Evolutionary conservation across 2,888 invertebrate species (phyloP), one percentile per base, ranked within the genome.

Genomic region (Philereme vetulata): DNA sequence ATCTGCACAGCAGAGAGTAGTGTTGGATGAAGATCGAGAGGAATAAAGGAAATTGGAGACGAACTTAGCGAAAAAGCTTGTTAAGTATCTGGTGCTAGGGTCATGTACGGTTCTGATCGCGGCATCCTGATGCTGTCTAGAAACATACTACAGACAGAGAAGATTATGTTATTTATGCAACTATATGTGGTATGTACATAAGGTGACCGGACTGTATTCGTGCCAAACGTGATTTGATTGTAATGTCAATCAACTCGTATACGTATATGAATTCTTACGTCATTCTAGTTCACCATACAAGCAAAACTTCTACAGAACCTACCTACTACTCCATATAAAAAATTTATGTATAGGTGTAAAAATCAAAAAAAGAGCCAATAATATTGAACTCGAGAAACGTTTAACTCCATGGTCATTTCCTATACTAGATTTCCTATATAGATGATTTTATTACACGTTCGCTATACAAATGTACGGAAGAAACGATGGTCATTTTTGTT

Each of bases 401-500:
- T 7, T 44, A 48, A 57, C 43, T 40, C 40, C 40, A 56, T 38
- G 42, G 48, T 44, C 40, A 62, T 57, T 62, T 65, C 59, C 65
- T 57, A 11, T 40, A 21, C 32, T n/a, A n/a, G n/a, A 62, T 57
- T 62, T 65, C 59, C 65, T 57, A 11, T 40, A 21, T 11, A 48
- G 33, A 64, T 50, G 51, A 58, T 52, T 50, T 63, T 42, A 60
- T 60, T 59, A 51, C 55, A 58, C 47, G 45, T 40, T 50, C 44
- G 40, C 43, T 50, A 42, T 10, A 11, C 42, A 56, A 33, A 35
- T 34, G 48, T 46, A 46, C 66, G 67, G 67, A 67, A 66, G 60
- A 51, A 51, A 58, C 63, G 72, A 78, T 85, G 84, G 84, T 79
- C 80, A 77, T 75, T 75, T 77, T 78, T 85, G 84, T 78, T 82